These are phyloP conservation scores for Stichodactyla helianthus DNA, from an alignment of 64 coral and sea anemone species.

Conservation along the genomic window DNA sequence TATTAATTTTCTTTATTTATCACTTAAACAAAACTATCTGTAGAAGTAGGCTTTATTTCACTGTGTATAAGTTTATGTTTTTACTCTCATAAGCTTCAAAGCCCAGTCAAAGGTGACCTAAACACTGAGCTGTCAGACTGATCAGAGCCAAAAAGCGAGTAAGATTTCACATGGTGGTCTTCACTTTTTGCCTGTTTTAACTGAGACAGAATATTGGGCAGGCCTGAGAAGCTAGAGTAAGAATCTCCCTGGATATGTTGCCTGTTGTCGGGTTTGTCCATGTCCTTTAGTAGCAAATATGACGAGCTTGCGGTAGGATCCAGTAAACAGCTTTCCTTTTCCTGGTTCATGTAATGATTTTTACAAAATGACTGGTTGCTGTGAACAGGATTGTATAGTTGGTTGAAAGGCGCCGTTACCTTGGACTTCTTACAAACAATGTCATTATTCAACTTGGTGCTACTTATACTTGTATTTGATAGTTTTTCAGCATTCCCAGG, in stretches of 20 bases:
- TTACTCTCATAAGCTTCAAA: conserved; percentile 25
- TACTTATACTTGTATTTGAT: conserved; percentile 27
- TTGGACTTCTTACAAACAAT: conserved; percentile 76
- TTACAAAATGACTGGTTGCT: conserved; percentile 65
- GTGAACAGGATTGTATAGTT: conserved; percentile 84
- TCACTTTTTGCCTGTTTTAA: conserved; percentile 48
- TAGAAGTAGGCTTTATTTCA: neutral
- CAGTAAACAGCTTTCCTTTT: conserved; percentile 23
- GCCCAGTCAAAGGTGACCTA: conserved; percentile 80
- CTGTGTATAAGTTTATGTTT: neutral
- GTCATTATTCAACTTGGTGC: conserved; percentile 78
- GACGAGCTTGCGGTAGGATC: neutral
- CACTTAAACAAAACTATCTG: conserved; percentile 23
- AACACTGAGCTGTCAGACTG: conserved; percentile 86
- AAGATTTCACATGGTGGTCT: conserved; percentile 54
- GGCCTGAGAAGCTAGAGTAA: conserved; percentile 90
- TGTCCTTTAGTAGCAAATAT: conserved; percentile 55
- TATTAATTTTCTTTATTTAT: conserved; percentile 21
- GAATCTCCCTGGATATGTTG: conserved; percentile 37
- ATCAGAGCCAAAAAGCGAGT: conserved; percentile 94
- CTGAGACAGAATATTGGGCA: conserved; percentile 75
- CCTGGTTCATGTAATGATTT: conserved; percentile 98
- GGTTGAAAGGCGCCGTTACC: conserved; percentile 84
- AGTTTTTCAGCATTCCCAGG: conserved; percentile 61
- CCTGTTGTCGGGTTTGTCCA: conserved; percentile 94